Base-by-base conservation (phyloP, 2,888 invertebrate genomes). In the Tinea pellionella region DNA sequence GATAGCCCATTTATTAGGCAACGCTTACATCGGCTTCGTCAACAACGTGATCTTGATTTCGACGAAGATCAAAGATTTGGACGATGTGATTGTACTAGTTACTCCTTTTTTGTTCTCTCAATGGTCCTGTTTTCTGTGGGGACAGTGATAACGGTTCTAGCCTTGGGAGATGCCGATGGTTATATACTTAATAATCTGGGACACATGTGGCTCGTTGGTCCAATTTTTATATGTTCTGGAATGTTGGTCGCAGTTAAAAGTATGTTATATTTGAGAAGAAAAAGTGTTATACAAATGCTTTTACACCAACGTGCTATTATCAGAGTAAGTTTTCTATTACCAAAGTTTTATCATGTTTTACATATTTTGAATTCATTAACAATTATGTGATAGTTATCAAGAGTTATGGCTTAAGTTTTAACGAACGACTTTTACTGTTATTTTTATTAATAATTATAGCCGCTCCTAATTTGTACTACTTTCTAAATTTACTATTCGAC, bases 171-270 rank as follows among this genome's bases (percentile, higher is more conserved):
- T 69, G 85, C 88, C 61, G 89, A 90, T 75, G 90, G 89, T 59
- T 89, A 89, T 66, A 86, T 90, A 67, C 87, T 90, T 65, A 88
- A 78, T 65, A 89, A 89, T 77, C 78, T 91, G 66, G 91, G 91
- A 63, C 90, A 91, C 81, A 90, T 91, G 91, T 91, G 91, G 91
- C 85, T 91, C 13, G 90, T 91, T 62, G 91, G 91, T 62, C 91
- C 91, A 60, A 90, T 91, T 70, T 90, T 91, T 72, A 90, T 91
- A 72, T 90, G 91, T 77, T 90, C 90, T 64, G 91, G 91, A 65
- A 88, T 91, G 77, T 90, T 91, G 91, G 89, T 91, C 60, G 91
- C 91, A 53, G 89, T 91, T n/a, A 91, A 91, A 70, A 91, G 90
- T 68, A 89, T 91, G 84, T 73, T 91, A 58, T 91, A 91, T 74